A percentile compares a stretch with the other conserved stretches of the same genome.
Evolutionary conservation across 1,140 invertebrate genomes (phyloP).

Genomic region (Listronotus oregonensis): DNA sequence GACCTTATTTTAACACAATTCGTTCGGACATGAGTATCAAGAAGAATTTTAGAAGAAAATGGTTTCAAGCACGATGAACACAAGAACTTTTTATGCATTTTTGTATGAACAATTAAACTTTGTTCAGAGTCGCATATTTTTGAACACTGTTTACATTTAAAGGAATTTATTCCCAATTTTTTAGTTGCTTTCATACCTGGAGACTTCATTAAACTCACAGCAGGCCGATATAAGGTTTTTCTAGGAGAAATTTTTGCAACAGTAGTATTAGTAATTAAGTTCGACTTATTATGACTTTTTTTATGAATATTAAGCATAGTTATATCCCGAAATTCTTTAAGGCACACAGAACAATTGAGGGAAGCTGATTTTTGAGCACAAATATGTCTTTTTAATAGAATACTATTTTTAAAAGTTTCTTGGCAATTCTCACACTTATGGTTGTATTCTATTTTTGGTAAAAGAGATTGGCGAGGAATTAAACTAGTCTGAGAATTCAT

Average conservation of each 20-base stretch:
- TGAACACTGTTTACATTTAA: slow-evolving; percentile 43
- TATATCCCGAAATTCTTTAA: slow-evolving; percentile 42
- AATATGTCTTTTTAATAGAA: slow-evolving; percentile 45
- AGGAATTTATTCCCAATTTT: slow-evolving; percentile 11
- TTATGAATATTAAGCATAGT: slow-evolving; percentile 44
- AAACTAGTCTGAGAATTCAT: slow-evolving; percentile 2
- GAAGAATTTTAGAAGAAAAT: slow-evolving; percentile 43
- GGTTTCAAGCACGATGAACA: slow-evolving; percentile 39
- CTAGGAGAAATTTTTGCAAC: slow-evolving; percentile 41
- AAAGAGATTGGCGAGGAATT: slow-evolving; percentile 20
- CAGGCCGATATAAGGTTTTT: slow-evolving; percentile 27
- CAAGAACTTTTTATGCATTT: slow-evolving; percentile 41
- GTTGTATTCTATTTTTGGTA: slow-evolving; percentile 36
- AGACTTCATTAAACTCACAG: slow-evolving; percentile 13
- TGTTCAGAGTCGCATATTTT: slow-evolving; percentile 41
- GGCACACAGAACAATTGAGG: slow-evolving; percentile 42
- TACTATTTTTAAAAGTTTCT: slow-evolving; percentile 47
- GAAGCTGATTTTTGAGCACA: slow-evolving; percentile 24
- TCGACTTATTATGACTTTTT: slow-evolving; percentile 46
- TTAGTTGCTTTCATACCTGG: slow-evolving; percentile 13
- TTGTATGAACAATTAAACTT: slow-evolving; percentile 39
- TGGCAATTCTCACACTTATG: slow-evolving; percentile 47
- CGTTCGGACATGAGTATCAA: slow-evolving; percentile 43
- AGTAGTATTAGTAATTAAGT: slow-evolving; percentile 45
- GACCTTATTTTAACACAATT: slow-evolving; percentile 44